phyloP scores from a whole-genome alignment of 2,888 invertebrate species.

The Drosophila meridionalis region DNA sequence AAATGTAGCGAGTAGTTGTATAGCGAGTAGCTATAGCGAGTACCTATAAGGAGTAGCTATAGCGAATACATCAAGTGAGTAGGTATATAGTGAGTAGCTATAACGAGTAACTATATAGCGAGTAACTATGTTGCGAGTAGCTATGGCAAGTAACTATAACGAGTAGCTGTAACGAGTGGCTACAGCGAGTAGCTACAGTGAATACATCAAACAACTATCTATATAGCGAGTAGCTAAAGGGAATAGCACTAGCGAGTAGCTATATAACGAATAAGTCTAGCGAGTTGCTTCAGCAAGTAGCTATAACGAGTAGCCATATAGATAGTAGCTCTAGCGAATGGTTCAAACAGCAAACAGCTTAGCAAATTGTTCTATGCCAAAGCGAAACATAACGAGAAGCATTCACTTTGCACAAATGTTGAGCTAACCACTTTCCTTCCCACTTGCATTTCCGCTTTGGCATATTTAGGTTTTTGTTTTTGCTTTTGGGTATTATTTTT shows the following conservation, averaged over 20 bases:
- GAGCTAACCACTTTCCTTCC: not conserved
- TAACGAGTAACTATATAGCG: not conserved
- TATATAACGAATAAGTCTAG: not conserved
- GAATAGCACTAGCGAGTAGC: not conserved
- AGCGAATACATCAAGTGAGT: no score
- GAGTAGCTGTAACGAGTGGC: not conserved
- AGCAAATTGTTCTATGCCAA: not conserved
- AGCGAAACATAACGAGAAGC: not conserved
- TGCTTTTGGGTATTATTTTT: not conserved
- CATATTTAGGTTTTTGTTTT: not conserved
- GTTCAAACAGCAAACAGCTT: not conserved
- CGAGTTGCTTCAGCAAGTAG: not conserved
- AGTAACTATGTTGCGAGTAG: not conserved
- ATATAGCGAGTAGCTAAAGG: not conserved
- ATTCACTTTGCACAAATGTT: not conserved
- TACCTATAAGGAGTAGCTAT: no score
- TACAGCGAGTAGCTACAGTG: not conserved
- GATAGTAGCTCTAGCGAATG: not conserved
- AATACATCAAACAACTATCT: not conserved
- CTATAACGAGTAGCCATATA: not conserved
- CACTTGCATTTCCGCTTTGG: slow-evolving; percentile 9
- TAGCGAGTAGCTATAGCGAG: not conserved
- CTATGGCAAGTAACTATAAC: not conserved
- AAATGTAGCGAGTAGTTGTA: not conserved
- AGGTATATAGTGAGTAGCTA: no score